These are phyloP conservation scores for Ophion ellenae DNA, from an alignment of 2,888 invertebrate genomes.

Conservation along the genomic window DNA sequence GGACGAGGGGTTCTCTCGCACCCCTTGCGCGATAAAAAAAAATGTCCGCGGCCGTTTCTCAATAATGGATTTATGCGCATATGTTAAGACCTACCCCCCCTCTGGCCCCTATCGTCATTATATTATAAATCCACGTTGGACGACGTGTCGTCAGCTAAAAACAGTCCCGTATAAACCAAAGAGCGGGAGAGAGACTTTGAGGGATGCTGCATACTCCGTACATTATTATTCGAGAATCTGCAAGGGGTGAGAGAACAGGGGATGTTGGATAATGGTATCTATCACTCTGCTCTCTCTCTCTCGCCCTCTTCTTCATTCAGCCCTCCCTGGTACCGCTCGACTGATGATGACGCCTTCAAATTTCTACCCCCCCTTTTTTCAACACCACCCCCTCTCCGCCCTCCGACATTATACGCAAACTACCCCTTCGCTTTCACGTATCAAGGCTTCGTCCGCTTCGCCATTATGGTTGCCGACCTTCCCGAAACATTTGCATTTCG, in stretches of 20 bases:
- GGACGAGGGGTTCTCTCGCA: not conserved
- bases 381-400: not conserved
- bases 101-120: slow-evolving; percentile 72
- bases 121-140: slow-evolving; percentile 66
- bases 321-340: slow-evolving; percentile 53
- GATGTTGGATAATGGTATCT: slow-evolving; percentile 64
- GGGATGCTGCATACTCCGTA: slow-evolving; percentile 45
- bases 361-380: slow-evolving; percentile 23
- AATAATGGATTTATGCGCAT: slow-evolving; percentile 84
- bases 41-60: slow-evolving; percentile 75
- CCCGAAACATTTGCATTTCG: slow-evolving; percentile 10
- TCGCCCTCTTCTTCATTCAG: slow-evolving; percentile 5
- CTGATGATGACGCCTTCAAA: slow-evolving; percentile 60
- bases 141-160: slow-evolving; percentile 48
- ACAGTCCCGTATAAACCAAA: slow-evolving; percentile 31
- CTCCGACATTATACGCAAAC: not conserved
- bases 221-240: slow-evolving; percentile 62
- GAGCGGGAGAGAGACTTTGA: slow-evolving; percentile 16
- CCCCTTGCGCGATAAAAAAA: slow-evolving; percentile 67
- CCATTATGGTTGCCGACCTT: slow-evolving; percentile 27
- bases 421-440: slow-evolving; percentile 46
- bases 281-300: slow-evolving; percentile 45
- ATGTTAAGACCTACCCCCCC: slow-evolving; percentile 76
- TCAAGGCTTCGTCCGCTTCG: slow-evolving; percentile 12
- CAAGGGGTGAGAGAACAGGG: slow-evolving; percentile 49